Percentiles rank a stretch among this genome's conserved stretches.
These are phyloP conservation scores for Polyommatus icarus DNA, from an alignment of 2,888 invertebrate species.

Conservation along the genomic window DNA sequence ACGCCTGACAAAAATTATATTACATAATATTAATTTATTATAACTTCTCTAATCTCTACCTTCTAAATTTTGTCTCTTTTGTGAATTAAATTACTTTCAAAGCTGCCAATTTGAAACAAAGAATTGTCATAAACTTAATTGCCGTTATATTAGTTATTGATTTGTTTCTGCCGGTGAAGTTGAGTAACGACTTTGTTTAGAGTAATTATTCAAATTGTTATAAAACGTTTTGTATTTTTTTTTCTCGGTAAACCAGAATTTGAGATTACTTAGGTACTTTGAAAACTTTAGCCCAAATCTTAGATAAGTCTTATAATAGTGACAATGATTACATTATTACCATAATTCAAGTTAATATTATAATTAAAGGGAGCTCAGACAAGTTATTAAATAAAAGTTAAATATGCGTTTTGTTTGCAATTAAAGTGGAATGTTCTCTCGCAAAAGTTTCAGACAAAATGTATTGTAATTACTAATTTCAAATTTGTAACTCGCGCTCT, in stretches of 20 bases:
- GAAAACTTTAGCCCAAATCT: too few species aligned
- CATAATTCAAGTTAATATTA: too few species aligned
- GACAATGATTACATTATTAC: too few species aligned
- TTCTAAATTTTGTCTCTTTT: neutral
- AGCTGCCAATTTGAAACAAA: neutral
- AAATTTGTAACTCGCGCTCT: neutral
- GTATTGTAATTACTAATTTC: too few species aligned
- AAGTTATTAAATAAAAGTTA: neutral
- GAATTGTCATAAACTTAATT: neutral
- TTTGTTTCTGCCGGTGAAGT: neutral
- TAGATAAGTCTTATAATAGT: too few species aligned
- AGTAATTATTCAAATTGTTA: too few species aligned
- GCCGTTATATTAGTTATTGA: neutral
- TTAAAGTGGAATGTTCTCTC: neutral
- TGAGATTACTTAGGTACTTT: too few species aligned
- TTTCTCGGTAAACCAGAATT: too few species aligned
- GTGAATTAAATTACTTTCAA: neutral
- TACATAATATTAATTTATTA: too few species aligned
- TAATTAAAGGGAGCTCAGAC: too few species aligned
- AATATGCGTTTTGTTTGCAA: neutral
- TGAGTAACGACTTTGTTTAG: neutral
- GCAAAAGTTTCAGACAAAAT: conserved; percentile 4
- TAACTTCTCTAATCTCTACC: neutral
- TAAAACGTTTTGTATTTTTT: too few species aligned
- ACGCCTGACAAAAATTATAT: too few species aligned